Evolutionary conservation across 2,113 vertebrate genomes (phyloP).

Genomic region (Nerophis ophidion): DNA sequence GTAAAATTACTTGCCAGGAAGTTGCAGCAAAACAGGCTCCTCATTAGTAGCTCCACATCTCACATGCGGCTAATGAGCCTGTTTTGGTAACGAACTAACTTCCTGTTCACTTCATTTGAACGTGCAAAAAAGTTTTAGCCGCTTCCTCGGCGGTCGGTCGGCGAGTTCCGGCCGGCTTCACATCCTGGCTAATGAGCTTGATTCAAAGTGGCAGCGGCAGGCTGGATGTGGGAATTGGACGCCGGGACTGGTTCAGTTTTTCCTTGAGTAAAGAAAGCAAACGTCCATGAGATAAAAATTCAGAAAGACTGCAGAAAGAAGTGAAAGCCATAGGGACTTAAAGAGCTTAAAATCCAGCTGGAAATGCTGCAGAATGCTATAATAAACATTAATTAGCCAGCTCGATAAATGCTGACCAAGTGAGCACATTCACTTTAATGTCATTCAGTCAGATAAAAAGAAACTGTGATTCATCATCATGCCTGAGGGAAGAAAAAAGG

Average conservation of each 20-base stretch:
- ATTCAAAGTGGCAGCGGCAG: slow-evolving; percentile 2
- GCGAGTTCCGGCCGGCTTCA: slow-evolving; percentile 2
- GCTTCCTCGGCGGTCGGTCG: not conserved
- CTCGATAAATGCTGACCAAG: not conserved
- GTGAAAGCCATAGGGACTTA: not conserved
- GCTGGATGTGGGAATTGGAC: slow-evolving; percentile 8
- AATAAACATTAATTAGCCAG: not conserved
- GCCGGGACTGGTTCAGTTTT: not conserved
- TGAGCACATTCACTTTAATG: not conserved
- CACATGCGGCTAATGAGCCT: not conserved
- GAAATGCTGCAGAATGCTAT: not conserved
- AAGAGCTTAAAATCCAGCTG: not conserved
- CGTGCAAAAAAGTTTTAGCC: not conserved
- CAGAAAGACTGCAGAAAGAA: slow-evolving; percentile 1
- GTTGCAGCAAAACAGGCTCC: slow-evolving; percentile 1
- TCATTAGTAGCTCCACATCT: slow-evolving; percentile 2
- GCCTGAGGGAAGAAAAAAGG: not conserved
- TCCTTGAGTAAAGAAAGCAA: not conserved
- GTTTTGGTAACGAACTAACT: slow-evolving; percentile 1
- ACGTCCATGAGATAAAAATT: not conserved
- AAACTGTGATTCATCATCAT: not conserved
- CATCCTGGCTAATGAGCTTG: slow-evolving; percentile 10
- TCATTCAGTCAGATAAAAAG: not conserved
- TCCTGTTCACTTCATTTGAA: slow-evolving; percentile 4
- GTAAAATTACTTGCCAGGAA: no score